phyloP scores from a whole-genome alignment of 2,888 invertebrate genomes.

The Trilocha varians region DNA sequence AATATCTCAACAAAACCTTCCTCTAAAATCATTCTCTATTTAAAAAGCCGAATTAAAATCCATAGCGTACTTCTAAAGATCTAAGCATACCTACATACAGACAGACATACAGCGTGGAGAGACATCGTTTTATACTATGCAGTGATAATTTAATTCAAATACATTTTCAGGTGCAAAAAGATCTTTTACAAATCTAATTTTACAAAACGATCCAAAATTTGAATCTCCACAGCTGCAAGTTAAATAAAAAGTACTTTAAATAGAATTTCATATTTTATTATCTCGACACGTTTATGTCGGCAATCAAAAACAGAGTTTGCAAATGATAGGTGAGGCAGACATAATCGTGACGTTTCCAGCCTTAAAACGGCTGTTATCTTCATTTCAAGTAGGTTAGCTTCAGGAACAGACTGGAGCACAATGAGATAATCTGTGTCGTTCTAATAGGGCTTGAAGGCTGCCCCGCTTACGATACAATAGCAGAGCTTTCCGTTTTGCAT shows the following conservation, averaged over 20 bases:
- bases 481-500: background rate
- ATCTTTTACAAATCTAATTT: too few species aligned
- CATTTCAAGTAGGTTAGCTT: background rate
- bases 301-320: constrained; percentile 4
- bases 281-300: constrained; percentile 2
- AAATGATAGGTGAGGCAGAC: background rate
- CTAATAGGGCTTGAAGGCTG: background rate
- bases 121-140: too few species aligned
- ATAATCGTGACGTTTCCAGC: background rate
- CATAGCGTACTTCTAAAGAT: too few species aligned
- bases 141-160: too few species aligned
- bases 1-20: too few species aligned
- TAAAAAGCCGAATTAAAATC: too few species aligned
- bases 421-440: background rate
- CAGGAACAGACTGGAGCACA: background rate
- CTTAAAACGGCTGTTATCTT: background rate
- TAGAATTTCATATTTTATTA: constrained; percentile 1
- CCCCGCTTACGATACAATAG: background rate
- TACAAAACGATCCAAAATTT: too few species aligned
- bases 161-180: too few species aligned
- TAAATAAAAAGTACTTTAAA: background rate
- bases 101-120: too few species aligned
- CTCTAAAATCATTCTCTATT: too few species aligned
- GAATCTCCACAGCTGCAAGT: background rate
- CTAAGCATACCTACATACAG: too few species aligned